Evolutionary conservation across 2,888 invertebrate species (phyloP).

Genomic region (Leptopilina drosophilae): DNA sequence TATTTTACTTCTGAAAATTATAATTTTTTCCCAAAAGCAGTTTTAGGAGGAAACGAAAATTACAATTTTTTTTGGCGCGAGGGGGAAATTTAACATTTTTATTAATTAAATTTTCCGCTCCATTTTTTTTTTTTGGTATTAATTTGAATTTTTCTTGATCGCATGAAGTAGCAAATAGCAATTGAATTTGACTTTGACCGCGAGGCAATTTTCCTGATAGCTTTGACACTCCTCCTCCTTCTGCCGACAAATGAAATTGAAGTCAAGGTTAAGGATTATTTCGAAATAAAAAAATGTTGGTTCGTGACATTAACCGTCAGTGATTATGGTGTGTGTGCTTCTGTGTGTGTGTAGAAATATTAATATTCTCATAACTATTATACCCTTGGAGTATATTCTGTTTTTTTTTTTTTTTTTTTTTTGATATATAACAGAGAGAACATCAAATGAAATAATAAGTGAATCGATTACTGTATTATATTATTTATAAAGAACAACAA

Average conservation of each 20-base stretch:
- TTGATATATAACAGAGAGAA: background rate
- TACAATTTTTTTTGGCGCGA: no score
- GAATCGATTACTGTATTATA: background rate
- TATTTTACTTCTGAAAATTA: no score
- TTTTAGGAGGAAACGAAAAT: no score
- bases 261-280: slow-evolving; percentile 36
- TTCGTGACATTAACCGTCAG: slow-evolving; percentile 31
- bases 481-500: background rate
- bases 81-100: no score
- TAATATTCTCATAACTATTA: background rate
- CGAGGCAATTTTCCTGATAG: slow-evolving; percentile 4
- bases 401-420: no score
- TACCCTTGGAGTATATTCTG: background rate
- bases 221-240: slow-evolving; percentile 9
- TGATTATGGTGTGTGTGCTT: background rate
- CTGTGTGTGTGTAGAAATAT: background rate
- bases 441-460: background rate
- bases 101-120: no score
- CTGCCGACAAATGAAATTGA: background rate
- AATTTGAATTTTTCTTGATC: background rate
- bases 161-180: background rate
- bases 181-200: background rate
- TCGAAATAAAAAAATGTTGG: slow-evolving; percentile 16
- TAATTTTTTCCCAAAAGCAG: no score
- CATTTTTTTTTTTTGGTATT: background rate